Conservation (phyloP, 2,888 invertebrate species). For the Polydrusus tereticollis region DNA sequence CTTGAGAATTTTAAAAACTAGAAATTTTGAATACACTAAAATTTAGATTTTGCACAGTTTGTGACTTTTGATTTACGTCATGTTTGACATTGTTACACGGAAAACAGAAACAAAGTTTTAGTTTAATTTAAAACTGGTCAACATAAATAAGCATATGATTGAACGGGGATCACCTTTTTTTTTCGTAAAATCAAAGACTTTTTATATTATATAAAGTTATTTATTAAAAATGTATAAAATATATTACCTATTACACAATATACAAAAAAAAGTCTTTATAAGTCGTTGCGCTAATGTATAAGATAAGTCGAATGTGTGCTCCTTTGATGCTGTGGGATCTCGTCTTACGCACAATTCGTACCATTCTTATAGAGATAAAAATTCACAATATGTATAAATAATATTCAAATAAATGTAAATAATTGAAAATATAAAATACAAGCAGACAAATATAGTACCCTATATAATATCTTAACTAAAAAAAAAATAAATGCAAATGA, state of each 20-base stretch:
- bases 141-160: too few relatives aligned
- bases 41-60: neutral
- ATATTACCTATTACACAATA: neutral
- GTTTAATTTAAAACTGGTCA: too few relatives aligned
- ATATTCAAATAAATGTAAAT: neutral
- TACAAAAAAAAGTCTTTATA: neutral
- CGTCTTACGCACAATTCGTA: too few relatives aligned
- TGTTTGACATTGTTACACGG: neutral
- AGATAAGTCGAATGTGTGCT: neutral
- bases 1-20: neutral
- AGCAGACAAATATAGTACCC: neutral
- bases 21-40: constrained; percentile 17
- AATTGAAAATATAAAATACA: neutral
- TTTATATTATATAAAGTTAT: neutral
- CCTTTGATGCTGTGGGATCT: too few relatives aligned
- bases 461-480: neutral
- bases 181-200: neutral
- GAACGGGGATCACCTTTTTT: neutral
- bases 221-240: neutral
- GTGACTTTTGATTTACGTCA: neutral
- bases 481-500: neutral
- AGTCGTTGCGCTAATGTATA: neutral
- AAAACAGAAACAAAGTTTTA: too few relatives aligned
- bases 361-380: too few relatives aligned
- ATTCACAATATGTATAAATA: neutral